Evolutionary conservation across 2,113 vertebrate genomes (phyloP).

Genomic region (Peucedramus taeniatus): DNA sequence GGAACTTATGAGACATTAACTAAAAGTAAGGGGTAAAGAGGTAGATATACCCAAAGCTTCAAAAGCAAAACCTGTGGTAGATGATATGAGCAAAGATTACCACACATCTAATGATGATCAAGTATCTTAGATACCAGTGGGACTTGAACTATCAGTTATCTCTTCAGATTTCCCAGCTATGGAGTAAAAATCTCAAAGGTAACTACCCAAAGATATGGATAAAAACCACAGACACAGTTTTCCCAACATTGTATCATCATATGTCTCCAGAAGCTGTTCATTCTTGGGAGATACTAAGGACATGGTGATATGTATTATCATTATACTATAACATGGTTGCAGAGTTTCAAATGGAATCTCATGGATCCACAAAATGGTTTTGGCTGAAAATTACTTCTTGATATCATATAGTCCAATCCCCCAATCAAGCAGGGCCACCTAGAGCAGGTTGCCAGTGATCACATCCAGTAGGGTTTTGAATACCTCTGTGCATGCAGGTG

Average conservation of each 20-base stretch:
- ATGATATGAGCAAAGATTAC: background rate
- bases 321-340: background rate
- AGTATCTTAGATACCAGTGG: background rate
- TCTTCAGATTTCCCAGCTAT: background rate
- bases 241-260: background rate
- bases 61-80: background rate
- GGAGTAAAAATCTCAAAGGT: background rate
- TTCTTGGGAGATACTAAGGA: background rate
- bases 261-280: background rate
- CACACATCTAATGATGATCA: no score
- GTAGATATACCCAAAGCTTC: background rate
- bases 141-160: background rate
- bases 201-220: background rate
- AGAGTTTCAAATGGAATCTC: background rate
- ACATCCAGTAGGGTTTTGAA: background rate
- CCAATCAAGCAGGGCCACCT: rapidly evolving
- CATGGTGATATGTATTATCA: rapidly evolving
- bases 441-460: background rate
- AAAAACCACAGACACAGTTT: background rate
- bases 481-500: background rate
- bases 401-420: rapidly evolving
- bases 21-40: background rate
- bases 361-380: background rate
- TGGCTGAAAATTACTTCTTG: background rate
- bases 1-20: background rate